Conservation (phyloP, 2,113 vertebrate genomes). For the Dasyurus viverrinus region DNA sequence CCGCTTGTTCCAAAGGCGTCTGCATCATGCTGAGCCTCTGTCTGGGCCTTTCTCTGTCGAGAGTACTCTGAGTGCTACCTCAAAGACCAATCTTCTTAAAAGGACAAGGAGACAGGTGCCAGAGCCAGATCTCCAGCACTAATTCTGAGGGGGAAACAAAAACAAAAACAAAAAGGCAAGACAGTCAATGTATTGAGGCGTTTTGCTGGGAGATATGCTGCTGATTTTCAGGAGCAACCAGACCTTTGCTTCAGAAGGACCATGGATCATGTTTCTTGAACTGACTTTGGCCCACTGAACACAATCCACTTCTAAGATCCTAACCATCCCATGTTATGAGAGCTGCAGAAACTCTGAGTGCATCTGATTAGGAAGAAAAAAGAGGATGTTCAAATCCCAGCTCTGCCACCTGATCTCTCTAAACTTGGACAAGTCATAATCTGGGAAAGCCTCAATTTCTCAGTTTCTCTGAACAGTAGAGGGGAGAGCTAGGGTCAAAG, state of each 20-base stretch:
- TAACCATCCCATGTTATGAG: background rate
- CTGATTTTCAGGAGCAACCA: background rate
- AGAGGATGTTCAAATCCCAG: background rate
- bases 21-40: background rate
- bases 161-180: background rate
- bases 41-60: background rate
- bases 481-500: background rate
- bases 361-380: background rate
- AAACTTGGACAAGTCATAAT: background rate
- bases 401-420: background rate
- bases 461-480: background rate
- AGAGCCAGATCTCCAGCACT: background rate
- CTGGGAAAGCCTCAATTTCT: background rate
- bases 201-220: background rate
- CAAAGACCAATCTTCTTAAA: slow-evolving; percentile 2
- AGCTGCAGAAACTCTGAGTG: background rate
- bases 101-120: background rate
- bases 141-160: background rate
- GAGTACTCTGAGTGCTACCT: background rate
- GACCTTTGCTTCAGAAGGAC: background rate
- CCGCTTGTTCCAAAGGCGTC: background rate
- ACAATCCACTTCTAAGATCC: background rate
- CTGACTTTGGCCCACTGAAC: background rate
- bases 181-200: background rate
- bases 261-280: background rate